Base-by-base conservation (phyloP, 2,888 invertebrate genomes). In the Apoda limacodes region DNA sequence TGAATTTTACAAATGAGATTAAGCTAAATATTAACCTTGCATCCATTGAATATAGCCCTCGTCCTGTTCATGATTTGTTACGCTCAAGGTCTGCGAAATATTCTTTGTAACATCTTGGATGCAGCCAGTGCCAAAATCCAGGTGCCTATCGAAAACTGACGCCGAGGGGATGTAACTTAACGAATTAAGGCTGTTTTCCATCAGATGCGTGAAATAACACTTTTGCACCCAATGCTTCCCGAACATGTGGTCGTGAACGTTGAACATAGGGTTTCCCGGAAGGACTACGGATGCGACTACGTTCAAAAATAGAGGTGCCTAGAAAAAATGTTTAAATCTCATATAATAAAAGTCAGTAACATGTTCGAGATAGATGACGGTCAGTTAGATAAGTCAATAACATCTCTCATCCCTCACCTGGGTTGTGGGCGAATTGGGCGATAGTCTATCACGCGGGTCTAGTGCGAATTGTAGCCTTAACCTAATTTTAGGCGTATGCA, bases 41-140 rank as follows among this genome's bases (percentile, higher is more conserved):
- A 71, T 45, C 81, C 81, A 81, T 30, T 69, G 67, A 27, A 80
- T 65, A 32, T 58, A 68, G 1, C 72, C 75, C 10, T 76, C 75
- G 13, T 59, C 55, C n/a, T 52, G 50, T 25, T 62, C 60, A 41
- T 81, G 80, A 46, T 81, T 81, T 2, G 76, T 78, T 0, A 81
- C 68, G 33, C 72, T 69, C 25, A 81, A 39, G 7, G 69, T 74
- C 41, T 80, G 74, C 2, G 80, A 74, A 46, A 78, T 71, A 42
- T 80, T 81, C 37, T 54, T 49, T 1, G 72, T 72, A 0, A 68
- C 38, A 35, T 80, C 66, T 1, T 28, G 36, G 6, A 62, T 55
- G 43, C 67, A 69, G 21, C 80, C 81, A 13, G 50, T 63, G 2
- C 69, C 72, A 39, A 80, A 81, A 39, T 81, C 76, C 22, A 81